A percentile compares a stretch with the other conserved stretches of the same genome.
phyloP scores from a whole-genome alignment of 2,113 vertebrate species.

The Halcyon malimbica region DNA sequence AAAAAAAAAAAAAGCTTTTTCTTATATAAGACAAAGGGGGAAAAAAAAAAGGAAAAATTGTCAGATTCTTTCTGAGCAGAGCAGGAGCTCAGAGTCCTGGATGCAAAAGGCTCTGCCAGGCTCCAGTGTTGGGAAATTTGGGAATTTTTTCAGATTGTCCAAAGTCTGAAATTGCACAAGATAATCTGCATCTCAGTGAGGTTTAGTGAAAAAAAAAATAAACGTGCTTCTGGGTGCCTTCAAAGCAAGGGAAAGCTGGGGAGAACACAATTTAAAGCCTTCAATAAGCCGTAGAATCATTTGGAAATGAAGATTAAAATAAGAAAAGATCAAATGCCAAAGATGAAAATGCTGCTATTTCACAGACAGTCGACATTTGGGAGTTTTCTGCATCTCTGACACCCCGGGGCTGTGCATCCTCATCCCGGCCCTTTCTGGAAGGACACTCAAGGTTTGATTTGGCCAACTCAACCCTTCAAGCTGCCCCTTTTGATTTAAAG shows the following conservation, averaged over 20 bases:
- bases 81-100: neutral
- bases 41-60: neutral
- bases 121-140: neutral
- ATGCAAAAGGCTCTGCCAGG: neutral
- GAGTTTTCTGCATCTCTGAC: neutral
- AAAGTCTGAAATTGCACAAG: neutral
- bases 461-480: neutral
- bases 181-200: neutral
- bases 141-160: neutral
- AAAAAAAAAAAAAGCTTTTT: neutral
- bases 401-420: neutral
- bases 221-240: neutral
- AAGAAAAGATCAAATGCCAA: neutral
- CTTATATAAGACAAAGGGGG: neutral
- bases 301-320: neutral
- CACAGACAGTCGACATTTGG: accelerated
- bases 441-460: neutral
- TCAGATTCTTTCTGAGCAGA: neutral
- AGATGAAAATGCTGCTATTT: neutral
- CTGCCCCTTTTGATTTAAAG: conserved; percentile 12
- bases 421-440: neutral
- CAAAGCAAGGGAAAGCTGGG: neutral
- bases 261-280: neutral
- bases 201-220: neutral
- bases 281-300: neutral